Evolutionary conservation across 1,140 invertebrate species (phyloP), one percentile per base, ranked within the genome.

Genomic region (Trissolcus basalis): DNA sequence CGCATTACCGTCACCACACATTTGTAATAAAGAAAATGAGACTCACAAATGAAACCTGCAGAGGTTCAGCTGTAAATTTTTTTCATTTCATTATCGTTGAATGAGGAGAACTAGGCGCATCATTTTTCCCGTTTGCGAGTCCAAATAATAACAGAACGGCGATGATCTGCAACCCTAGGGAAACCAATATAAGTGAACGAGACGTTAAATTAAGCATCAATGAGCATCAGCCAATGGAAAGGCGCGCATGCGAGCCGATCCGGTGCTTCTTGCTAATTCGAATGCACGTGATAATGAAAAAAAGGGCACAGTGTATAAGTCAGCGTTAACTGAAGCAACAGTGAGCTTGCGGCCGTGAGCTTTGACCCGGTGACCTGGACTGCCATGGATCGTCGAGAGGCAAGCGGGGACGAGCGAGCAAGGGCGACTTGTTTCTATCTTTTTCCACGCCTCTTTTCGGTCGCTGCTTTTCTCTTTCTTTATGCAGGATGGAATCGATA

Each of bases 341-440:
- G 85, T 82, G 81, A 83, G 83, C 82, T 79, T 69, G 79, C 83
- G 84, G 81, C 85, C 86, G 82, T 86, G 83, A 87, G 85, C 85
- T 87, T 86, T 87, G 85, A 87, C 86, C 85, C 81, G 82, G 83
- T 86, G 84, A 87, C 86, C 86, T 71, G 83, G 59, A 84, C 83
- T 83, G 50, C 79, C 77, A 78, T 83, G 82, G 80, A 59, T 74
- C 59, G 74, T 58, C 60, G 70, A 76, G 78, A 60, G 74, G 63
- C 51, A 47, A 54, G 50, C 36, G 51, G 54, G 56, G 39, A 56
- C 48, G 15, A 15, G 5, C 43, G 15, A 16, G 53, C 61, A 43
- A 59, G 32, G 47, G 14, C 15, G 16, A 67, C 68, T 56, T 53
- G 41, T 51, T 9, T 63, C 63, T 19, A 32, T 70, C 73, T 49